A percentile compares a stretch with the other conserved stretches of the same genome.
Evolutionary conservation across 2,888 invertebrate species (phyloP).

Genomic region (Machimus atricapillus): DNA sequence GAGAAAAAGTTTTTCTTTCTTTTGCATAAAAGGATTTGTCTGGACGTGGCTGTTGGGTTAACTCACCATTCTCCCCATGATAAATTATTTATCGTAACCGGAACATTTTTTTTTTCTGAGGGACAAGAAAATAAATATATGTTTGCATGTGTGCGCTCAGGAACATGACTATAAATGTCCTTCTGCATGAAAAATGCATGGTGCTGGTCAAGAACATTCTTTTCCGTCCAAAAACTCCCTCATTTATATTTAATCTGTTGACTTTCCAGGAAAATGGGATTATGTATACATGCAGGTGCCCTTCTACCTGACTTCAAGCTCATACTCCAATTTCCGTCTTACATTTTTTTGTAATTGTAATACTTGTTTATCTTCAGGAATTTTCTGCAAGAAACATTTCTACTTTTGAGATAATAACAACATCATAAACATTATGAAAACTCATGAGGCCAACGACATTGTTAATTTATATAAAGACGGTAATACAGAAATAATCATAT

Average conservation of each 20-base stretch:
- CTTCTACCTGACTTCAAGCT: neutral
- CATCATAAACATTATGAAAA: neutral
- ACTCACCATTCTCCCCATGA: neutral
- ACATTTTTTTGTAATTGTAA: neutral
- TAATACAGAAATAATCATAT: no score
- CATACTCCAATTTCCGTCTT: neutral
- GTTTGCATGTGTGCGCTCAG: neutral
- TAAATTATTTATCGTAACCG: neutral
- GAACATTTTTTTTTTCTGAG: neutral
- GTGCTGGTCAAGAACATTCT: neutral
- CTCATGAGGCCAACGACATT: neutral
- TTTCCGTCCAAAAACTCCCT: neutral
- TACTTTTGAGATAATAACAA: neutral
- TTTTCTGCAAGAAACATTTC: neutral
- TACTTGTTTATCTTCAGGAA: neutral
- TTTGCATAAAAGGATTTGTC: neutral
- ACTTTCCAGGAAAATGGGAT: neutral
- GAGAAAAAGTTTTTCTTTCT: neutral
- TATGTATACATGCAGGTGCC: neutral
- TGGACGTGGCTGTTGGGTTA: neutral
- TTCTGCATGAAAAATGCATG: neutral
- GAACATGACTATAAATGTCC: neutral
- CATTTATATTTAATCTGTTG: neutral
- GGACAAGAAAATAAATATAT: neutral
- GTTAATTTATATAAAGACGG: neutral